Base-by-base conservation (phyloP, 2,113 vertebrate species). In the Pelvicachromis taeniatus region DNA sequence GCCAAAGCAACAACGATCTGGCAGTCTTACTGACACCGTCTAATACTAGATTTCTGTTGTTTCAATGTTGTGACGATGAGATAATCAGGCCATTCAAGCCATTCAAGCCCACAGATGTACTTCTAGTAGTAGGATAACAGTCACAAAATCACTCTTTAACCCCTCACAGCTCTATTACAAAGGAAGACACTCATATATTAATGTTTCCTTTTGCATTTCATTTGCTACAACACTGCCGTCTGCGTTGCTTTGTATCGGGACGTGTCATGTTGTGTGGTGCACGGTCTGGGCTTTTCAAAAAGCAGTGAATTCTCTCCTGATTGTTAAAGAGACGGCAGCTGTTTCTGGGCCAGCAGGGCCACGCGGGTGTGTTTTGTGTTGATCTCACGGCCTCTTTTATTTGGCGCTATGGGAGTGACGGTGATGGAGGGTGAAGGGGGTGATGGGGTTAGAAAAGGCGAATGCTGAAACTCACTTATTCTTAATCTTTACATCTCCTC, bases 241-340 rank as follows among this genome's bases (percentile, higher is more conserved):
- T 31, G 26, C 4, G 42, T 26, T 31, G 68, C 68, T 2, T 1
- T 50, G 68, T n/a, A 19, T 31, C 42, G 4, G 68, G 42, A 75
- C 10, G 2, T 31, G 42, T 75, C 42, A 17, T 9, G 23, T 73
- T 50, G 68, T 48, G 68, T 50, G 42, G 1, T 5, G 68, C 14
- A 4, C 14, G 11, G 48, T 79, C 61, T 56, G 77, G 19, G 33
- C 35, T 68, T 88, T 65, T 75, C 53, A 78, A 68, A 78, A 86
- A 58, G 59, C 77, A 48, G 82, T 75, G 70, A 91, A 50, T 40
- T 83, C 17, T 59, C 38, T 31, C 48, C 45, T n/a, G 78, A 70
- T 84, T 85, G 81, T 88, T 79, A 70, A 73, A 29, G 21, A 68
- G 85, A 35, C 26, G 61, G 78, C 90, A 94, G 88, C 92, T 94